These are phyloP conservation scores for Podabrus alpinus DNA, from an alignment of 2,888 invertebrate genomes.

Conservation along the genomic window DNA sequence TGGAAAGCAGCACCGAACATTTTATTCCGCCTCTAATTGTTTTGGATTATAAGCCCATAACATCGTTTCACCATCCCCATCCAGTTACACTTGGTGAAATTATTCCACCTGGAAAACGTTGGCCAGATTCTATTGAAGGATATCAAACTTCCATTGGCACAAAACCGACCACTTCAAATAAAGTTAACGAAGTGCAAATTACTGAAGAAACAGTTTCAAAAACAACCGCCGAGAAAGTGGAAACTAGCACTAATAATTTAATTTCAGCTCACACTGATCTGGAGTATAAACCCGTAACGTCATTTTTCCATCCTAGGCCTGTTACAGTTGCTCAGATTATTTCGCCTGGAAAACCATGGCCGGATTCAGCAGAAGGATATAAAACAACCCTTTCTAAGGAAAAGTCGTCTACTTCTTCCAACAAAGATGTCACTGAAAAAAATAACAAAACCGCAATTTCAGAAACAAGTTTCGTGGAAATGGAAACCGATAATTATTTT, in stretches of 20 bases:
- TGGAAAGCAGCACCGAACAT: neutral
- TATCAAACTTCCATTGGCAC: neutral
- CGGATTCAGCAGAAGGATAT: neutral
- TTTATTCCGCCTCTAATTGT: neutral
- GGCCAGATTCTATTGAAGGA: constrained; percentile 12
- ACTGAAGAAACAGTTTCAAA: neutral
- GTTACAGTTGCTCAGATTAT: constrained; percentile 14
- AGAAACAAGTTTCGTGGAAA: too few relatives aligned
- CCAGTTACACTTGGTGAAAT: constrained; percentile 12
- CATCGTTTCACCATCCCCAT: constrained; percentile 11
- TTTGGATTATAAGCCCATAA: constrained; percentile 30
- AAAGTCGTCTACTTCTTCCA: neutral
- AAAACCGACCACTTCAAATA: neutral
- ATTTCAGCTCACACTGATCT: neutral
- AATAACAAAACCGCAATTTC: neutral
- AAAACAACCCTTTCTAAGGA: neutral
- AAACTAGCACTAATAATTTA: neutral
- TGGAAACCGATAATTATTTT: neutral
- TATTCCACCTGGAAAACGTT: constrained; percentile 15
- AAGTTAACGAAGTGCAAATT: neutral
- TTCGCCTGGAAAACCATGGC: constrained; percentile 14
- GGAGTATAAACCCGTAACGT: constrained; percentile 3
- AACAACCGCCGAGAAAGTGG: neutral
- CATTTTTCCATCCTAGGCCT: constrained; percentile 13
- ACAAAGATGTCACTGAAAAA: neutral